Percentiles rank a stretch among this genome's conserved stretches.
Evolutionary conservation across 2,888 invertebrate genomes (phyloP).

Genomic region (Diaprepes abbreviatus): DNA sequence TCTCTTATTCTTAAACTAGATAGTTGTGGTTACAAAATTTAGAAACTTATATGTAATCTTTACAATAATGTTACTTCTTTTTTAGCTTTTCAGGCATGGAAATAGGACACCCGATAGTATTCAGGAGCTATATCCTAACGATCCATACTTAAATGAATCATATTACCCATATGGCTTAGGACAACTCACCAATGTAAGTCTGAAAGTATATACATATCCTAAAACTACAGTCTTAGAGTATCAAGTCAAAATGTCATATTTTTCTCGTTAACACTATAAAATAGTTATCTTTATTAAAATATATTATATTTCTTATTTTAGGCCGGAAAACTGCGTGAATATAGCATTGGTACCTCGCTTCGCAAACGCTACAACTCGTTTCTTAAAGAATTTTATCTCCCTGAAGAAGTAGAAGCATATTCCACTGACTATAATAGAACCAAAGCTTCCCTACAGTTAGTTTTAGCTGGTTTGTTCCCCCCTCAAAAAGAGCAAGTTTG

Average conservation of each 20-base stretch:
- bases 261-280: too few species aligned
- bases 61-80: background rate
- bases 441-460: conserved; percentile 77
- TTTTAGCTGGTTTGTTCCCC: conserved; percentile 78
- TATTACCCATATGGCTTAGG: conserved; percentile 83
- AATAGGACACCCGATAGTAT: conserved; percentile 77
- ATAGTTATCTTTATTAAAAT: too few species aligned
- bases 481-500: conserved; percentile 72
- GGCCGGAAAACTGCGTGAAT: conserved; percentile 69
- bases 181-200: conserved; percentile 79
- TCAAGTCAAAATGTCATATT: too few species aligned
- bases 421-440: conserved; percentile 80
- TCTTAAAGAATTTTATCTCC: conserved; percentile 72
- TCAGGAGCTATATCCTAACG: conserved; percentile 77
- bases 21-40: too few species aligned
- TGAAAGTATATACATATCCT: too few species aligned
- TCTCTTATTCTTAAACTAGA: too few species aligned
- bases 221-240: too few species aligned
- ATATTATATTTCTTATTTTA: conserved; percentile 54
- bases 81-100: conserved; percentile 64
- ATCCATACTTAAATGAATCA: conserved; percentile 75
- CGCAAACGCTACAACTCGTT: conserved; percentile 74
- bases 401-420: conserved; percentile 72
- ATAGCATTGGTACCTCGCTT: conserved; percentile 74
- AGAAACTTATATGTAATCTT: too few species aligned